Evolutionary conservation across 2,888 invertebrate species (phyloP), one percentile per base, ranked within the genome.

Genomic region (Beris morrisii): DNA sequence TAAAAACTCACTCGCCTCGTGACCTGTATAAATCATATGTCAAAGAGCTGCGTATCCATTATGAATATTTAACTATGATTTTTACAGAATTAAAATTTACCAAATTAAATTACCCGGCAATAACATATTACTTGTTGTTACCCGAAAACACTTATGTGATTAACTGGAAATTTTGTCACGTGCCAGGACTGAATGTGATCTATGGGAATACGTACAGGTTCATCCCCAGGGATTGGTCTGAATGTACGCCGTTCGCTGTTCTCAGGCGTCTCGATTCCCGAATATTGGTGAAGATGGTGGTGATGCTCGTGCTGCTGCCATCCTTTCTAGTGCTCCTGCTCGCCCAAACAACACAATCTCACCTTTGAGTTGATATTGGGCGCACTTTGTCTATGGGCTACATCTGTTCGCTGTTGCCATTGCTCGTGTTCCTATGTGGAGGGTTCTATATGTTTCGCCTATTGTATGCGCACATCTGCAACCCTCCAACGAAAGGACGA

Each of bases 81-180:
- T 65, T 65, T 65, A 38, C 65, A 43, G 65, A 65, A 65, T 65
- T 65, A 65, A 65, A 65, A 65, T 65, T 65, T 48, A 28, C 57
- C 65, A 65, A 65, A 65, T 65, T 65, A 58, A 65, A 65, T 65
- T 65, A 65, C 43, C 65, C 65, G 65, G 57, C 57, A 57, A 65
- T 65, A 65, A 65, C 57, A 58, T 65, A 68, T 63, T 53, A 66
- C 61, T 63, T 30, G 53, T 61, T 55, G 63, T 56, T 64, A 46
- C 57, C 55, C 61, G 57, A 66, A 66, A 69, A 69, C 69, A 69
- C 69, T 69, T 69, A 66, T 64, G 67, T 69, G 69, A 69, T 69
- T 69, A 69, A 69, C 69, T 69, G 56, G 52, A 64, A 67, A 59
- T 66, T 69, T 67, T 67, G 65, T 69, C 69, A 69, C 69, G 69